These are phyloP conservation scores for Sapajus apella DNA, from an alignment of 2,113 vertebrate genomes.

Conservation along the genomic window DNA sequence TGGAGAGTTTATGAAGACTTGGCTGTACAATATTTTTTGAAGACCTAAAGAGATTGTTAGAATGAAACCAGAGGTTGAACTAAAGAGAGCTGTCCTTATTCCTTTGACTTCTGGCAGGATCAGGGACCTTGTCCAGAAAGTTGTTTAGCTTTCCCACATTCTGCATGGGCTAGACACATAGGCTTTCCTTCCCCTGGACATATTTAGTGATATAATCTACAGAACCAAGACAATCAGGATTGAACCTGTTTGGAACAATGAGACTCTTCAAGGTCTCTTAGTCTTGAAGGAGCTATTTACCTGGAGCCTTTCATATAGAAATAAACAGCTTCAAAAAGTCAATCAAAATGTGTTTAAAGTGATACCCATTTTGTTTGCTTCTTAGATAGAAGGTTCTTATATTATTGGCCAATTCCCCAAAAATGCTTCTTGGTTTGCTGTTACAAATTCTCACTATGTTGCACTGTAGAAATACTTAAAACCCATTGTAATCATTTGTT, in stretches of 20 bases:
- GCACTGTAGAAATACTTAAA: background rate
- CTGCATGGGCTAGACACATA: background rate
- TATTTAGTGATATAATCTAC: background rate
- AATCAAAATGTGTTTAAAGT: background rate
- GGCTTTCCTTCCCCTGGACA: background rate
- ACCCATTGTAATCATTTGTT: background rate
- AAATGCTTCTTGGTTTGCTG: background rate
- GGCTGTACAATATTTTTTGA: background rate
- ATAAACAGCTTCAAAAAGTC: background rate
- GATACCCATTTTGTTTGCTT: background rate
- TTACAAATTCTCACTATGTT: background rate
- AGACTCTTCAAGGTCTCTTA: background rate
- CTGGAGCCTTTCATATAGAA: background rate
- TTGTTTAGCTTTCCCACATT: background rate
- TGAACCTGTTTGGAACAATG: background rate
- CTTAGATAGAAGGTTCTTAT: background rate
- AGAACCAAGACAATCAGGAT: background rate
- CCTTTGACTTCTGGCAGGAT: background rate
- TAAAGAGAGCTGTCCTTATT: background rate
- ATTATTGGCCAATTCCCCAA: background rate
- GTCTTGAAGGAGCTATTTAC: background rate
- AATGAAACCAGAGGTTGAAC: background rate
- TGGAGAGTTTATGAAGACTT: background rate
- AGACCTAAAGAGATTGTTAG: background rate
- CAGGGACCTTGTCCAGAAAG: background rate